Evolutionary conservation across 2,888 invertebrate species (phyloP), one percentile per base, ranked within the genome.

Genomic region (Molorchus minor): DNA sequence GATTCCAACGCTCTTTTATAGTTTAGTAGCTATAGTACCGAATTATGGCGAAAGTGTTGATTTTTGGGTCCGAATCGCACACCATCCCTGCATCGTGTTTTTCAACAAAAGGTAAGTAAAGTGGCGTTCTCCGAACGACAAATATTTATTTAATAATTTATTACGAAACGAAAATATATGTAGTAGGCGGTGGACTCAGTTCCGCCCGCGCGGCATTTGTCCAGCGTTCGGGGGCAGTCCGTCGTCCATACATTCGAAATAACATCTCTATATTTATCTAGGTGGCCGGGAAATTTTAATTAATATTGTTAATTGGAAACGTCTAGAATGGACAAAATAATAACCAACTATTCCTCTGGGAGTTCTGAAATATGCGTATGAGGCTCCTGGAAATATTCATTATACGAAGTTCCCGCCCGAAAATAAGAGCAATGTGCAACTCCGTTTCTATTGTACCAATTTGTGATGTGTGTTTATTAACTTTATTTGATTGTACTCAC

Each of bases 251-350:
- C 58, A 58, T 61, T 59, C 63, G 57, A 56, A 64, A 72, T 68
- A 71, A 69, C 70, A 67, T 71, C 69, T 71, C 65, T 73, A 70
- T 75, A 75, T 75, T 76, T 76, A 72, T 75, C 73, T 75, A 75
- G 75, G 74, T 75, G 72, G 72, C 69, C 72, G 70, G 73, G 74
- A 76, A 74, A 76, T 76, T 75, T 76, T 75, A 76, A 76, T 76
- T 76, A 75, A 76, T 75, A 76, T 75, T 70, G 74, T 74, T 76
- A 76, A 76, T 76, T 75, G 75, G 75, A 75, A 75, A 72, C 73
- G 72, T 72, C 75, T 71, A 71, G 73, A 66, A 73, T 72, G 72
- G 70, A 75, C 71, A 70, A 72, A 75, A 74, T 74, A 73, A 75
- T 73, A 75, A 70, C 68, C 66, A 67, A 66, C 69, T 68, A 68